Conservation (phyloP, 1,140 invertebrate genomes). For the Bombyx mandarina region DNA sequence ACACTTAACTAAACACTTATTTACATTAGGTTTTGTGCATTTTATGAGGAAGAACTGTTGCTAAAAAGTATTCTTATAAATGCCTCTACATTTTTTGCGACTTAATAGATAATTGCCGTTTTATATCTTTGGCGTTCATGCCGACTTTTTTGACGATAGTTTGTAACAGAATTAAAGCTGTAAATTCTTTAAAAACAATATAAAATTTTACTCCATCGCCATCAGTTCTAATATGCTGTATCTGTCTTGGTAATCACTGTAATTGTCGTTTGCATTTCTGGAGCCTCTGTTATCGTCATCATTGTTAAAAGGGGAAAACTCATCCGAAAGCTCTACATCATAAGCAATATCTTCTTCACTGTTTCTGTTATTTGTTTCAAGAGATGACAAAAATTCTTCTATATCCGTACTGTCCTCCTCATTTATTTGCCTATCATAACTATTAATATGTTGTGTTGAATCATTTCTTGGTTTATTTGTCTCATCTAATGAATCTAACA, state of each 20-base stretch:
- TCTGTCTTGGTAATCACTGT: slow-evolving; percentile 29
- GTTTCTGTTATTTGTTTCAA: slow-evolving; percentile 22
- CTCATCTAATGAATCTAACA: slow-evolving; percentile 35
- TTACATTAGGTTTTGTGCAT: slow-evolving; percentile 39
- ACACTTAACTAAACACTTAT: slow-evolving; percentile 46
- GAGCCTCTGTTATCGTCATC: slow-evolving; percentile 13
- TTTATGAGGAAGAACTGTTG: neutral
- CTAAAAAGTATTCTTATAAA: slow-evolving; percentile 22
- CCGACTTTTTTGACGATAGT: slow-evolving; percentile 3
- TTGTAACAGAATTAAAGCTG: slow-evolving; percentile 34
- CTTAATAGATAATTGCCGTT: neutral
- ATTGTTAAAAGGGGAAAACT: slow-evolving; percentile 19
- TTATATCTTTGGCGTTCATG: neutral
- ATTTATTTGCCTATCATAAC: too few species aligned
- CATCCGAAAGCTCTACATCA: slow-evolving; percentile 13
- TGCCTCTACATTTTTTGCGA: slow-evolving; percentile 37
- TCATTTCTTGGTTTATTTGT: slow-evolving; percentile 11
- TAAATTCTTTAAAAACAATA: slow-evolving; percentile 23
- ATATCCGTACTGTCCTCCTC: slow-evolving; percentile 14
- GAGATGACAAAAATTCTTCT: slow-evolving; percentile 39
- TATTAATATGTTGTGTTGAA: too few species aligned
- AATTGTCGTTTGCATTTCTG: slow-evolving; percentile 22
- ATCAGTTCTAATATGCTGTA: slow-evolving; percentile 56
- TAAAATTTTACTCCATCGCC: slow-evolving; percentile 55
- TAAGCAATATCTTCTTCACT: slow-evolving; percentile 30